Conservation (phyloP, 35 echinoderm and acorn worm genomes). For the Heliocidaris tuberculata region DNA sequence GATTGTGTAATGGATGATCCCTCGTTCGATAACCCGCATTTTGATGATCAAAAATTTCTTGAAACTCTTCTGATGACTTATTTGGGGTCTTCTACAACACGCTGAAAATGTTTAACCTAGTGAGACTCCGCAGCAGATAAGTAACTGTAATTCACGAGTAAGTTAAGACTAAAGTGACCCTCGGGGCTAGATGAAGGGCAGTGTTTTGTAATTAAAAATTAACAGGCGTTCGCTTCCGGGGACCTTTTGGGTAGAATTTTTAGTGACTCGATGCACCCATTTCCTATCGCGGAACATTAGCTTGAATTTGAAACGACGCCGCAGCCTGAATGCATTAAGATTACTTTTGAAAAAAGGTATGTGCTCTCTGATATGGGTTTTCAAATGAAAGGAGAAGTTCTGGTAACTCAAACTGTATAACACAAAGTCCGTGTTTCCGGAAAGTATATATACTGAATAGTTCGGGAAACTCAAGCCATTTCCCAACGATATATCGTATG, state of each 20-base stretch:
- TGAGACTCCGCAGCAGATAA: background rate
- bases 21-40: background rate
- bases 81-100: background rate
- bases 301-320: background rate
- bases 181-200: background rate
- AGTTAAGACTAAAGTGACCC: background rate
- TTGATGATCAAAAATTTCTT: background rate
- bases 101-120: background rate
- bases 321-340: background rate
- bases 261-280: background rate
- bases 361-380: background rate
- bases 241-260: background rate
- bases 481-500: too few species aligned
- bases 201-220: background rate
- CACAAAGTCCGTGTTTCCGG: too few species aligned
- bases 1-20: background rate
- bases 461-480: too few species aligned
- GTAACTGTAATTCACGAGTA: background rate
- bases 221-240: background rate
- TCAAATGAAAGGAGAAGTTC: background rate
- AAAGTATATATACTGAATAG: too few species aligned
- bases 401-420: too few species aligned
- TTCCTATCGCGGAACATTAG: background rate
- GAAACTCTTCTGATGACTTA: background rate
- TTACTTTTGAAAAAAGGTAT: background rate